These are phyloP conservation scores for Dasyurus viverrinus DNA, from an alignment of 2,113 vertebrate genomes.

Conservation along the genomic window DNA sequence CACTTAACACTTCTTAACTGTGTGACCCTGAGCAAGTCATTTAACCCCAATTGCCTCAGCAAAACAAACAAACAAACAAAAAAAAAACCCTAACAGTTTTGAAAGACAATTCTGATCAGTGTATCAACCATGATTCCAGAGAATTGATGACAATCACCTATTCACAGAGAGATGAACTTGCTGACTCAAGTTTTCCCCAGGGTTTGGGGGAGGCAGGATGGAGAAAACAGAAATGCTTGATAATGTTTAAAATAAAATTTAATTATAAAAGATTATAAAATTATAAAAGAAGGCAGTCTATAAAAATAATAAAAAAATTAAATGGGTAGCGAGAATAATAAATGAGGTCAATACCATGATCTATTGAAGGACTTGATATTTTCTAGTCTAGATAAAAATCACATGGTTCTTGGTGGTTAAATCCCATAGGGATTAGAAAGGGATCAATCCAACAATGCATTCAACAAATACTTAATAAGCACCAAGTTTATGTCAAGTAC, in stretches of 20 bases:
- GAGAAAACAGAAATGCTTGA: background rate
- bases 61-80: no score
- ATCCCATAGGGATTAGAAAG: background rate
- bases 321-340: background rate
- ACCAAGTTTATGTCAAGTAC: background rate
- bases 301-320: background rate
- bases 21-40: no score
- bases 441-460: background rate
- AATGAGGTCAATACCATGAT: background rate
- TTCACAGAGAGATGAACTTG: background rate
- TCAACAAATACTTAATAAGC: background rate
- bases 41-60: no score
- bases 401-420: background rate
- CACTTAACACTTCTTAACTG: no score
- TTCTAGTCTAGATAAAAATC: background rate
- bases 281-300: background rate
- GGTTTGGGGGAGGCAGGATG: background rate
- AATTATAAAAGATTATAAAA: background rate
- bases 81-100: background rate
- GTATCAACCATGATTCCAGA: background rate
- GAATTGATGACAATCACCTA: background rate
- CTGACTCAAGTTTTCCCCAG: background rate
- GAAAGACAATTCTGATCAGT: background rate
- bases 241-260: background rate
- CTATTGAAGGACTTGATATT: background rate